A percentile compares a stretch with the other conserved stretches of the same genome.
Conservation (phyloP, 2,888 invertebrate species). For the Acronicta alni region DNA sequence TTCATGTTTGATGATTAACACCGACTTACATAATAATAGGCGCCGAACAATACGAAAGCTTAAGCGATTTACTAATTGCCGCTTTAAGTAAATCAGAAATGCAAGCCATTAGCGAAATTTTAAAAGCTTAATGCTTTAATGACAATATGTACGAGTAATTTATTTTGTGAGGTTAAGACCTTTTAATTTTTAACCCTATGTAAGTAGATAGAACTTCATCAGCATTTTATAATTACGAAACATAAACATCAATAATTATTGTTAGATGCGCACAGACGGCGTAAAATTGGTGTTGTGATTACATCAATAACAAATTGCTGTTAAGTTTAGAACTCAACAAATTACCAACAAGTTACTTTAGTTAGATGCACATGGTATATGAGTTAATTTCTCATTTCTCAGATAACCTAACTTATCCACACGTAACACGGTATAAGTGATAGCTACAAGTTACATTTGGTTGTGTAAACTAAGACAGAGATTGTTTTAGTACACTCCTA, state of each 20-base stretch:
- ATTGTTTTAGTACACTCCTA: too few relatives aligned
- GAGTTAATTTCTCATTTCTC: too few relatives aligned
- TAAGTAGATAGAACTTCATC: background rate
- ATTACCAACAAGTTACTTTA: too few relatives aligned
- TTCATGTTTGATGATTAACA: conserved; percentile 43
- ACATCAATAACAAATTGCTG: conserved; percentile 1
- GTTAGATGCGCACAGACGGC: background rate
- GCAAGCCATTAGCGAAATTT: conserved; percentile 19
- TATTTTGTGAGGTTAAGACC: conserved; percentile 7
- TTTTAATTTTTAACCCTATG: background rate
- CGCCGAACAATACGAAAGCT: conserved; percentile 21
- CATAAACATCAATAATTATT: background rate
- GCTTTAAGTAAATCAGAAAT: conserved; percentile 21
- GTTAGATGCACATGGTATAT: too few relatives aligned
- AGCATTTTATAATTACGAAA: background rate
- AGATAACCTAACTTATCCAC: too few relatives aligned
- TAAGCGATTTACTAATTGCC: conserved; percentile 38
- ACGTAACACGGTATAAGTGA: too few relatives aligned
- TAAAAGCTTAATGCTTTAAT: conserved; percentile 21
- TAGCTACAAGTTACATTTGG: too few relatives aligned
- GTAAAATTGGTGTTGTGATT: conserved; percentile 3
- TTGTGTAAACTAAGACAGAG: too few relatives aligned
- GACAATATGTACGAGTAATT: conserved; percentile 17
- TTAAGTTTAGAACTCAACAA: conserved; percentile 8
- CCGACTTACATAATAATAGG: conserved; percentile 27